phyloP scores from a whole-genome alignment of 2,888 invertebrate species.

The Cephus spinipes region DNA sequence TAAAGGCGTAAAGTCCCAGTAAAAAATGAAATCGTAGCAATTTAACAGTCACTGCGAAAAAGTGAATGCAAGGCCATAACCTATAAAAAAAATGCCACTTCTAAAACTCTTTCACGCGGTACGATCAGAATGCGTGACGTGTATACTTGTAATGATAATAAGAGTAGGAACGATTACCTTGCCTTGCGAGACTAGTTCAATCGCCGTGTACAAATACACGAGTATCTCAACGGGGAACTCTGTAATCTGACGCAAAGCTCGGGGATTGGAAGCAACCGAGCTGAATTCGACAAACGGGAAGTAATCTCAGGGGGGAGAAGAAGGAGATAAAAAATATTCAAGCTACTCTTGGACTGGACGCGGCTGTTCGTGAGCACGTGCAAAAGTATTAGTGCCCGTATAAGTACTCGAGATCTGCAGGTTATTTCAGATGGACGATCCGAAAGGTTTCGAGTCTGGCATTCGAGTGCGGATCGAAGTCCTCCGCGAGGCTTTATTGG shows the following conservation, averaged over 20 bases:
- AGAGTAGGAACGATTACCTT: background rate
- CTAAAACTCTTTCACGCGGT: background rate
- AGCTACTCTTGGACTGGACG: slow-evolving; percentile 9
- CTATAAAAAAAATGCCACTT: background rate
- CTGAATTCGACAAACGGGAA: slow-evolving; percentile 46
- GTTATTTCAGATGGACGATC: slow-evolving; percentile 49
- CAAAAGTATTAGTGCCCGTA: background rate
- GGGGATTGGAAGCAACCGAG: slow-evolving; percentile 34
- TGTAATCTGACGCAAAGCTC: slow-evolving; percentile 41
- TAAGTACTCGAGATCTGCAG: slow-evolving; percentile 11
- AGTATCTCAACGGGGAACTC: slow-evolving; percentile 23
- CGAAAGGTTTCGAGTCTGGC: slow-evolving; percentile 46
- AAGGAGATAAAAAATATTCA: slow-evolving; percentile 29
- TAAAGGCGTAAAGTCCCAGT: background rate
- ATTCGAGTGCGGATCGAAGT: slow-evolving; percentile 48
- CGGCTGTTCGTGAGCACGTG: background rate
- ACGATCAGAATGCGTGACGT: background rate
- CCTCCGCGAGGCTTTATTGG: slow-evolving; percentile 49
- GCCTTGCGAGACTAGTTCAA: background rate
- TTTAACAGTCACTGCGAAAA: background rate
- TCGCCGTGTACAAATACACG: background rate
- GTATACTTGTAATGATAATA: background rate
- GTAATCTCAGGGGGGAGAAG: slow-evolving; percentile 42
- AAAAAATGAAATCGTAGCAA: background rate
- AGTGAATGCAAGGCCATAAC: background rate